Conservation (phyloP, 2,113 vertebrate genomes). For the Crotophaga sulcirostris region DNA sequence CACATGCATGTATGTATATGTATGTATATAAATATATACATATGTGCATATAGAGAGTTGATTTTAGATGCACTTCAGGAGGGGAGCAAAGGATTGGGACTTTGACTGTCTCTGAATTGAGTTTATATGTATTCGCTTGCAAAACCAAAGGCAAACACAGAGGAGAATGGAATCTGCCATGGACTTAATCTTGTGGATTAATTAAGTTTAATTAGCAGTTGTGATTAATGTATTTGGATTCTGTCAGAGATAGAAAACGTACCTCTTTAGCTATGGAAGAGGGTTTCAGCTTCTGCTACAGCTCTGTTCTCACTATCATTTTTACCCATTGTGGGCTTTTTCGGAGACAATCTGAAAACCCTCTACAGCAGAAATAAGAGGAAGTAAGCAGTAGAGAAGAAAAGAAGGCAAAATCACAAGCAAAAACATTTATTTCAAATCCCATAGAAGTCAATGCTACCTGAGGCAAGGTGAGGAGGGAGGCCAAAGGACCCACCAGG, state of each 20-base stretch:
- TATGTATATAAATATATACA: not conserved
- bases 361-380: not conserved
- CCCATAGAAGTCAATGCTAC: not conserved
- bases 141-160: constrained; percentile 22
- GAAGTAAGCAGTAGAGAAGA: not conserved
- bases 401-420: not conserved
- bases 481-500: not conserved
- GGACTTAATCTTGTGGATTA: not conserved
- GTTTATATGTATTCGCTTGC: not conserved
- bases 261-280: not conserved
- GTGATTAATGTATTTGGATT: not conserved
- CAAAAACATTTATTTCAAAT: not conserved
- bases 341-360: not conserved
- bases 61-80: constrained; percentile 15
- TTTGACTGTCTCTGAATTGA: not conserved
- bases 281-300: not conserved
- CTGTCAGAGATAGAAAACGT: not conserved
- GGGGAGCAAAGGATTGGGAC: not conserved
- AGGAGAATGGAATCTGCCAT: not conserved
- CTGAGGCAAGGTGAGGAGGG: not conserved
- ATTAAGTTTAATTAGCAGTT: not conserved
- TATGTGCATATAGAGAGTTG: not conserved
- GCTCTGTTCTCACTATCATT: not conserved
- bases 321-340: not conserved
- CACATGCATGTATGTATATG: not conserved